Conservation (phyloP, 2,888 invertebrate genomes). For the Acleris laterana region DNA sequence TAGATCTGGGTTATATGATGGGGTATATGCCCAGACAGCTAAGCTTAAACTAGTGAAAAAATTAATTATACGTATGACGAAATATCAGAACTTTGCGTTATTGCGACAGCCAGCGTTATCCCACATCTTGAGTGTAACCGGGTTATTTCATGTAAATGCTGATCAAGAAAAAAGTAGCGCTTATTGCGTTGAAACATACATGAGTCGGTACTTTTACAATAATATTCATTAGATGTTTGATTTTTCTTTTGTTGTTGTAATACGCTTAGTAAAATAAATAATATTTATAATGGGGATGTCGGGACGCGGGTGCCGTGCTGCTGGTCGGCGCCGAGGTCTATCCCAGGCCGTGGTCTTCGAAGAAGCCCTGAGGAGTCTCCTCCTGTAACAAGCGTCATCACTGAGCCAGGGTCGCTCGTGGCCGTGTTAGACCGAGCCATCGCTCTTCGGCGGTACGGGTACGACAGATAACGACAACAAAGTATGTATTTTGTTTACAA, state of each 20-base stretch:
- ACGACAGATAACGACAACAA: neutral
- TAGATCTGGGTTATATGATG: neutral
- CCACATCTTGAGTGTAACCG: neutral
- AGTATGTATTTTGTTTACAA: neutral
- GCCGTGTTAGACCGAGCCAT: conserved; percentile 75
- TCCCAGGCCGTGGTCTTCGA: conserved; percentile 99
- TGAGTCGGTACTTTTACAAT: no score
- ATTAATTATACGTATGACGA: no score
- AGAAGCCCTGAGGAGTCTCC: conserved; percentile 99
- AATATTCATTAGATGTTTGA: no score
- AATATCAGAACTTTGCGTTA: conserved; percentile 4
- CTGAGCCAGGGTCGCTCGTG: conserved; percentile 83
- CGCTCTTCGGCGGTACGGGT: conserved; percentile 66
- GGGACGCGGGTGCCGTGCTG: conserved; percentile 5
- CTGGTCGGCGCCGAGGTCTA: conserved; percentile 66
- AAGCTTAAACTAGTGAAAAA: neutral
- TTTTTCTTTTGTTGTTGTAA: neutral
- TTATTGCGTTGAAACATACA: no score
- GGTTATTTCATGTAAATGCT: no score
- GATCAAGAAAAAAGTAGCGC: no score
- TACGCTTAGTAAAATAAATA: conserved; percentile 7
- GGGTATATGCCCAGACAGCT: neutral
- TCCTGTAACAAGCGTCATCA: conserved; percentile 92
- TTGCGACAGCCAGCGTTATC: neutral
- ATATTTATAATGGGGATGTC: conserved; percentile 5